Percentiles rank a stretch among this genome's conserved stretches.
These are phyloP conservation scores for Onychorhynchus coronatus DNA, from an alignment of 2,113 vertebrate genomes.

Conservation along the genomic window DNA sequence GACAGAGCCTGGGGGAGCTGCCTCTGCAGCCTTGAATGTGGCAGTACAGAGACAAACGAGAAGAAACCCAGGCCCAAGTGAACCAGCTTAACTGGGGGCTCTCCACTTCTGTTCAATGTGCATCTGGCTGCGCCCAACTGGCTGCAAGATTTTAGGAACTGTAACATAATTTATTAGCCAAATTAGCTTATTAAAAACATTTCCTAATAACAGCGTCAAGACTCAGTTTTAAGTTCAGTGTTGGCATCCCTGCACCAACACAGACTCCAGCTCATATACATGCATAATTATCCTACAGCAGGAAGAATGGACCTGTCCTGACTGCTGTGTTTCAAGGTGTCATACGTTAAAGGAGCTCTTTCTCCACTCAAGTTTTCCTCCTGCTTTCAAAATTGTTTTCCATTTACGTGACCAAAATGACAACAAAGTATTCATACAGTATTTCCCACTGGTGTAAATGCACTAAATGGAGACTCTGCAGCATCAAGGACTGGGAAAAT, in stretches of 20 bases:
- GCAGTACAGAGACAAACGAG: neutral
- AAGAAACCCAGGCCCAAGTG: neutral
- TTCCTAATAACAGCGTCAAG: neutral
- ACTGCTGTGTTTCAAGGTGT: neutral
- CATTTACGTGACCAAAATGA: neutral
- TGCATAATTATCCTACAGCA: neutral
- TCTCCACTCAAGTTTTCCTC: neutral
- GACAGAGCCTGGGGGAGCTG: neutral
- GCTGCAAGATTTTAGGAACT: neutral
- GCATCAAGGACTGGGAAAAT: conserved; percentile 6
- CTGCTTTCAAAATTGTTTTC: conserved; percentile 6
- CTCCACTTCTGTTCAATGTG: neutral
- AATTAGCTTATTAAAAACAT: neutral
- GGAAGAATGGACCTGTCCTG: neutral
- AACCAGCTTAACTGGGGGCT: rapidly evolving
- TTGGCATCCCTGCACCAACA: neutral
- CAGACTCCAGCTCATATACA: neutral
- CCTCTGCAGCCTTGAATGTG: rapidly evolving
- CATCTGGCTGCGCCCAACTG: neutral
- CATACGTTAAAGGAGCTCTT: neutral
- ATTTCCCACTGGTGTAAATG: neutral
- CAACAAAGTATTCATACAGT: neutral
- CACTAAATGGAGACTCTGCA: neutral
- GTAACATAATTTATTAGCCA: neutral
- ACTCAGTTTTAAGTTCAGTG: neutral